Conservation (phyloP, 2,888 invertebrate species). For the Cephus pulcher region DNA sequence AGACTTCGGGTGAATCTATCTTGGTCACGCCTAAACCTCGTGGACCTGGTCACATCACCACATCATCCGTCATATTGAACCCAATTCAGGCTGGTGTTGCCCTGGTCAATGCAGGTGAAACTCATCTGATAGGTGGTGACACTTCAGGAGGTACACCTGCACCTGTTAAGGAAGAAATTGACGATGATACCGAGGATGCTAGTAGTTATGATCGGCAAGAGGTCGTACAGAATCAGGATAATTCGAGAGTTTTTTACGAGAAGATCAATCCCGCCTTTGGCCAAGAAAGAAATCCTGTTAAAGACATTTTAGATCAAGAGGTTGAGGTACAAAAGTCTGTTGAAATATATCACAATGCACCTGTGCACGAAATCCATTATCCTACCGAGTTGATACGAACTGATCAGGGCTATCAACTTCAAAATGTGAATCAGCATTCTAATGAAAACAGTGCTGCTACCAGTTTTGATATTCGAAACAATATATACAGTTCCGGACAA, state of each 20-base stretch:
- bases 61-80: constrained; percentile 49
- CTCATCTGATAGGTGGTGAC: constrained; percentile 36
- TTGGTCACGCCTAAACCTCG: constrained; percentile 27
- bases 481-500: too few species aligned
- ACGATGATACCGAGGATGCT: constrained; percentile 36
- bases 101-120: constrained; percentile 49
- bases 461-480: too few species aligned
- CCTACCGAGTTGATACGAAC: constrained; percentile 37
- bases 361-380: constrained; percentile 61
- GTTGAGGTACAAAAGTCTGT: constrained; percentile 62
- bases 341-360: constrained; percentile 56
- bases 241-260: neutral
- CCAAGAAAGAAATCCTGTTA: neutral
- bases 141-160: constrained; percentile 23
- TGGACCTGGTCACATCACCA: constrained; percentile 34
- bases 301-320: neutral
- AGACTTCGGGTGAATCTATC: constrained; percentile 5
- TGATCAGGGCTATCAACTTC: too few species aligned
- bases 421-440: too few species aligned
- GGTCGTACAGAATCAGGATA: neutral
- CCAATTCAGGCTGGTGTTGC: constrained; percentile 58
- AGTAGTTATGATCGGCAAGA: neutral
- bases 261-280: neutral
- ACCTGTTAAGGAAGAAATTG: constrained; percentile 38
- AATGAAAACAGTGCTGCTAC: too few species aligned